phyloP scores from a whole-genome alignment of 2,113 vertebrate species.

The Tachycineta bicolor region DNA sequence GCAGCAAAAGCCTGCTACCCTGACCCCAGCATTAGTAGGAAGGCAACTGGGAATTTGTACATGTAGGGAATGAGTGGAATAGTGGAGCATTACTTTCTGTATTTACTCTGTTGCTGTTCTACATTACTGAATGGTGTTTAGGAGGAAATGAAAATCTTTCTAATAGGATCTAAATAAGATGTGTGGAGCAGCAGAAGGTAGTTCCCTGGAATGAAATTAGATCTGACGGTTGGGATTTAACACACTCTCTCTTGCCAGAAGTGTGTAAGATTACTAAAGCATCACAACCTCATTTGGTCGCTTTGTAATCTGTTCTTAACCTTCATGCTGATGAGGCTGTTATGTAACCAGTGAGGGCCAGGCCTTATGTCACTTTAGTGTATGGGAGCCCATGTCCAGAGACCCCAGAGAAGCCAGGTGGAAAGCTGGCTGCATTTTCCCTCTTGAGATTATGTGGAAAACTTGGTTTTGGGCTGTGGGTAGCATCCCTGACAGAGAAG shows the following conservation, averaged over 20 bases:
- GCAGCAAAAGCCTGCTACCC: not conserved
- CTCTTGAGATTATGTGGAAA: not conserved
- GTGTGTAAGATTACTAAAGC: conserved; percentile 7
- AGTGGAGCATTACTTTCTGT: not conserved
- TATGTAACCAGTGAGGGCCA: not conserved
- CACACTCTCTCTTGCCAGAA: not conserved
- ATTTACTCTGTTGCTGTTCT: not conserved
- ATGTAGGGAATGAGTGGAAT: not conserved
- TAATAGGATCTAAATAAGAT: not conserved
- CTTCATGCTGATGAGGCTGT: not conserved
- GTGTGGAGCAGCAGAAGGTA: not conserved
- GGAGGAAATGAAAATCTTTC: not conserved
- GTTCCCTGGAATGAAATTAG: not conserved
- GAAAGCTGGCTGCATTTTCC: not conserved
- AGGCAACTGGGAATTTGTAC: not conserved
- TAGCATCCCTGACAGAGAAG: not conserved
- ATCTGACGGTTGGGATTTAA: not conserved
- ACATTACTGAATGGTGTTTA: not conserved
- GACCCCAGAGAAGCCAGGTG: not conserved
- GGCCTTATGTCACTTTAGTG: not conserved
- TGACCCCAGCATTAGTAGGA: not conserved
- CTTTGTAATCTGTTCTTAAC: conserved; percentile 37
- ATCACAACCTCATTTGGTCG: not conserved
- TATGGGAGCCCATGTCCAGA: not conserved
- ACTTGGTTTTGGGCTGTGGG: not conserved